phyloP scores from a whole-genome alignment of 2,113 vertebrate species.

The Tylochromis polylepis region DNA sequence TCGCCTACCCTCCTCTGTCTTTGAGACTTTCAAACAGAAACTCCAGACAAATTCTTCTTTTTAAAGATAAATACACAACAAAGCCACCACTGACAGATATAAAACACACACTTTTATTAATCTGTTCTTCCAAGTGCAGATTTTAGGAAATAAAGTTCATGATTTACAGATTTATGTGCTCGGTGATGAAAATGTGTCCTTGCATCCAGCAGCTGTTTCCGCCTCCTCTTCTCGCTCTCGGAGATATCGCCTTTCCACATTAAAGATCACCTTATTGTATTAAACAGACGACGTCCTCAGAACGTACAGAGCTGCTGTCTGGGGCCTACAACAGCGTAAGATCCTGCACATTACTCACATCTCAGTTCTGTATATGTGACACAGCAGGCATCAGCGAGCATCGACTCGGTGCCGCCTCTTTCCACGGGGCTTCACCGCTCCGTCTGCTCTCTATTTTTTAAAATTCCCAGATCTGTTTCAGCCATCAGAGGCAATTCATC shows the following conservation, averaged over 20 bases:
- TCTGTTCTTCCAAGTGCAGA: too few species aligned
- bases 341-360: not conserved
- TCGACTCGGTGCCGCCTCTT: not conserved
- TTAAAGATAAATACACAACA: too few species aligned
- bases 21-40: too few species aligned
- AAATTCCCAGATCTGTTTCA: not conserved
- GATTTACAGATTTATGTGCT: not conserved
- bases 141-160: too few species aligned
- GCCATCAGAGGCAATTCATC: not conserved
- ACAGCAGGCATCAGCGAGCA: not conserved
- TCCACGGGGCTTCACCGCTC: not conserved
- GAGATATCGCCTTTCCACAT: not conserved
- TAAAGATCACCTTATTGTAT: not conserved
- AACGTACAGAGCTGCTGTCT: not conserved
- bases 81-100: too few species aligned
- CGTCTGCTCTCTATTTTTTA: not conserved
- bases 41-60: too few species aligned
- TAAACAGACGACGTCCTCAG: not conserved
- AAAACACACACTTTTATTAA: too few species aligned
- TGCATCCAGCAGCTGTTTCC: not conserved
- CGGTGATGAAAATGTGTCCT: not conserved
- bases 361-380: not conserved
- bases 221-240: fast-evolving
- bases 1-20: too few species aligned
- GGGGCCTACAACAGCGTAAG: not conserved